Base-by-base conservation (phyloP, 1,140 invertebrate genomes). In the Sycobia sp. region DNA sequence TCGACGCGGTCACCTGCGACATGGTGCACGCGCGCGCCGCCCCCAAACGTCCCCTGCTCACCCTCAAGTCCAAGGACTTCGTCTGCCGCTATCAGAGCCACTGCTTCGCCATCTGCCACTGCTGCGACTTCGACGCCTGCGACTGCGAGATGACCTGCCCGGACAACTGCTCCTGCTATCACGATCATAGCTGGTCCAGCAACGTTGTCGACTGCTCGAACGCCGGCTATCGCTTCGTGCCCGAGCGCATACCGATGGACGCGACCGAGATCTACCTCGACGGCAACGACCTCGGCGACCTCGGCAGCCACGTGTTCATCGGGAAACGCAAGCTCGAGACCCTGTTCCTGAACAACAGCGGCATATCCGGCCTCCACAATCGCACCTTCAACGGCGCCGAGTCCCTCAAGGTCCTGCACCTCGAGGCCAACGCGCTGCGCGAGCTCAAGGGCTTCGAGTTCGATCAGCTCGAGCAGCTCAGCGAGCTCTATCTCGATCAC, bases 71-170 rank as follows among this genome's bases (percentile, higher is more conserved):
- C 2, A 92, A 91, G 56, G 92, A 96, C 79, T 96, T 96, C 81
- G 84, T 96, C 47, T 97, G 94, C 83, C 88, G 89, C 46, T 96
- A 97, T 81, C 91, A 94, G 78, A 91, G 91, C 9, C 94, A 96
- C 73, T 97, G 94, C 82, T 96, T 95, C 76, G 89, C 92, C 4
- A 84, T 95, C 39, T 96, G 94, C 73, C 93, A 96, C 75, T 96
- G 94, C 83, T 97, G 94, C 79, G 94, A 95, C 78, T 96, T 95
- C 78, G 93, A 95, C 76, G 93, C 94, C 50, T 96, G 94, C 83
- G 93, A 95, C 83, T 96, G 93, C 82, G 92, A 95, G 85, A 95
- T 95, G 93, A 95, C 91, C 50, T 97, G 94, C 77, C 94, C 94
- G 14, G 89, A 88, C 43, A 95, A 96, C 77, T 97, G 94, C 81